phyloP scores from a whole-genome alignment of 2,888 invertebrate species.

The Allophyes oxyacanthae region DNA sequence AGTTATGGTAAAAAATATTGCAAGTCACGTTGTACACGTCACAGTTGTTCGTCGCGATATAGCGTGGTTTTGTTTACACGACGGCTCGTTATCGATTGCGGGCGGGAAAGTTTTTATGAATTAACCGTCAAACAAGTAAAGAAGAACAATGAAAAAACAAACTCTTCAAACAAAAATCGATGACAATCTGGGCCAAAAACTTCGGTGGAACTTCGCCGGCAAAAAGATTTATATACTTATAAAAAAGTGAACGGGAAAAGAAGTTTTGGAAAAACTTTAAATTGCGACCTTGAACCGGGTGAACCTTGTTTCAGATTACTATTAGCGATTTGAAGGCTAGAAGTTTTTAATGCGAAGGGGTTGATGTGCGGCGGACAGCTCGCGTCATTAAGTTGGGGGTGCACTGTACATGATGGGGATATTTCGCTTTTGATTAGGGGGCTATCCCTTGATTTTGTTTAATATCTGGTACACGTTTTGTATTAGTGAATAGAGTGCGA shows the following conservation, averaged over 20 bases:
- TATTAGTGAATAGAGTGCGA: constrained; percentile 73
- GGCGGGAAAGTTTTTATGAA: constrained; percentile 89
- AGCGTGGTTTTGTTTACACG: constrained; percentile 81
- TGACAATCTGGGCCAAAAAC: constrained; percentile 90
- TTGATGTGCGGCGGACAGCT: constrained; percentile 73
- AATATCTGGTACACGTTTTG: constrained; percentile 70
- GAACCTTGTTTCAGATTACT: constrained; percentile 89
- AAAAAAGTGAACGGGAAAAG: constrained; percentile 88
- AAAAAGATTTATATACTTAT: constrained; percentile 90
- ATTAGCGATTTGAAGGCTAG: constrained; percentile 83
- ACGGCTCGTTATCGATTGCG: constrained; percentile 83
- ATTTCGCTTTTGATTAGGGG: constrained; percentile 69
- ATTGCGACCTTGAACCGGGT: constrained; percentile 89
- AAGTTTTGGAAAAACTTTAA: constrained; percentile 90
- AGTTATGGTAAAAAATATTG: constrained; percentile 19
- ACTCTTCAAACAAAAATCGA: constrained; percentile 90
- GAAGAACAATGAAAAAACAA: constrained; percentile 90
- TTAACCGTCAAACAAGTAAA: constrained; percentile 90
- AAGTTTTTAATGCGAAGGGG: constrained; percentile 84
- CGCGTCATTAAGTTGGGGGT: constrained; percentile 71
- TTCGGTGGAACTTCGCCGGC: constrained; percentile 85
- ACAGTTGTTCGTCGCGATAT: constrained; percentile 32
- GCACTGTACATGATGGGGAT: constrained; percentile 69
- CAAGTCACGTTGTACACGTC: constrained; percentile 20
- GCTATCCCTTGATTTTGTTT: constrained; percentile 62